Conservation (phyloP, 2,888 invertebrate genomes). For the Leptinotarsa rubiginosa region DNA sequence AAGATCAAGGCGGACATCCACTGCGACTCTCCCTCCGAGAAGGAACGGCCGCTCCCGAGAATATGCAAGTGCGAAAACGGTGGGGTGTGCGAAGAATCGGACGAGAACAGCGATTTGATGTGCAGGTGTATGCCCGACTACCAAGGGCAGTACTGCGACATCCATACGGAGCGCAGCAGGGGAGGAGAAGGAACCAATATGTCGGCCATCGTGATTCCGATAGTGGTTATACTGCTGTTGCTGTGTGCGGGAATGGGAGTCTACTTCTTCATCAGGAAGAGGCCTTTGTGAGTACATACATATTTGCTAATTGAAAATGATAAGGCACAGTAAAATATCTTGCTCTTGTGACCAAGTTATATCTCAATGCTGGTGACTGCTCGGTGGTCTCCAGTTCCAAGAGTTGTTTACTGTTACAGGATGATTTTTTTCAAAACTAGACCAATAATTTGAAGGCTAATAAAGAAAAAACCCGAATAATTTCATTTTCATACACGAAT, state of each 20-base stretch:
- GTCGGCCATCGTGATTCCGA: constrained; percentile 85
- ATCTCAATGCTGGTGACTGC: no score
- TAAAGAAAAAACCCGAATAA: no score
- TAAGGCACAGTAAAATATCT: no score
- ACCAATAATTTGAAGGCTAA: no score
- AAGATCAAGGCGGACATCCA: constrained; percentile 72
- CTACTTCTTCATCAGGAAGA: constrained; percentile 84
- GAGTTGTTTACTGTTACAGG: no score
- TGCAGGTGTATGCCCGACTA: constrained; percentile 83
- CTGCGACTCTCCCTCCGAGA: constrained; percentile 88
- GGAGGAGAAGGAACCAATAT: constrained; percentile 71
- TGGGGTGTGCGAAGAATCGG: constrained; percentile 77
- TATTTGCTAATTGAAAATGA: neutral
- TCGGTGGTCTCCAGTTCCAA: no score
- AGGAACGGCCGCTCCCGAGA: constrained; percentile 78
- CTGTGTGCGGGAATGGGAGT: constrained; percentile 80
- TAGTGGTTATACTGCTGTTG: constrained; percentile 81
- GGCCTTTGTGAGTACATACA: constrained; percentile 80
- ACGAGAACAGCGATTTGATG: constrained; percentile 70
- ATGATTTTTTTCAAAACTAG: no score
- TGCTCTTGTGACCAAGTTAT: no score
- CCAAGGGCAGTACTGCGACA: constrained; percentile 80
- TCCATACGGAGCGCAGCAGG: constrained; percentile 72
- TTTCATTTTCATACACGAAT: no score
- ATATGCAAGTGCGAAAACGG: constrained; percentile 90